Base-by-base conservation (phyloP, 2,888 invertebrate species). In the Acronicta leporina region DNA sequence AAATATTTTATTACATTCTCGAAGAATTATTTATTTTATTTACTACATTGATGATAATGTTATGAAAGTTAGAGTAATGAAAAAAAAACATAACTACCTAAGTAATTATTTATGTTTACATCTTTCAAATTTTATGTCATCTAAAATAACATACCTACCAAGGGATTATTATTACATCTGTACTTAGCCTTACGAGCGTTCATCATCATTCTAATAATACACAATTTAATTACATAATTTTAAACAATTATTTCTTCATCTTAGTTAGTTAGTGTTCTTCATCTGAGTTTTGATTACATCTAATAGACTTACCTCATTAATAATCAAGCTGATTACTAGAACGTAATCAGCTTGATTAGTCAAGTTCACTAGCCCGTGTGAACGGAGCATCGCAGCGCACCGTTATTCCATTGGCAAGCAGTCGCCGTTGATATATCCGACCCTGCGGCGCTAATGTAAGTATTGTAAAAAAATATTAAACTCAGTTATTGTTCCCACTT, bases 351-450 rank as follows among this genome's bases (percentile, higher is more conserved):
- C 55, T 71, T 72, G 59, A 50, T 48, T 50, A 62, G 55, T 58
- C 58, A 16, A 70, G 67, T 62, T 1, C 11, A 57, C 52, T 70
- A 53, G 54, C 66, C 52, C 56, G 54, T 58, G 68, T 68, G 63
- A 86, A 85, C 76, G 60, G 48, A 66, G 77, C 81, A 73, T 49
- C 49, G 64, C 50, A 62, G 53, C 54, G 58, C 68, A 71, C 87
- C 87, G 88, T 88, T 88, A 88, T 73, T 77, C 76, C 83, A 86
- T 84, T 79, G 82, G 81, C 81, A 83, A 82, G 78, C 78, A 76
- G 84, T 80, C 80, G 55, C 62, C 68, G 74, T 81, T 85, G 87
- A 86, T 88, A 87, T 87, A 88, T 85, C 82, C 81, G 38, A 51
- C 65, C 81, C 67, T 41, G 62, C 33, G 74, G 80, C 73, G 56